Base-by-base conservation (phyloP, 2,113 vertebrate species). In the Vulpes vulpes region DNA sequence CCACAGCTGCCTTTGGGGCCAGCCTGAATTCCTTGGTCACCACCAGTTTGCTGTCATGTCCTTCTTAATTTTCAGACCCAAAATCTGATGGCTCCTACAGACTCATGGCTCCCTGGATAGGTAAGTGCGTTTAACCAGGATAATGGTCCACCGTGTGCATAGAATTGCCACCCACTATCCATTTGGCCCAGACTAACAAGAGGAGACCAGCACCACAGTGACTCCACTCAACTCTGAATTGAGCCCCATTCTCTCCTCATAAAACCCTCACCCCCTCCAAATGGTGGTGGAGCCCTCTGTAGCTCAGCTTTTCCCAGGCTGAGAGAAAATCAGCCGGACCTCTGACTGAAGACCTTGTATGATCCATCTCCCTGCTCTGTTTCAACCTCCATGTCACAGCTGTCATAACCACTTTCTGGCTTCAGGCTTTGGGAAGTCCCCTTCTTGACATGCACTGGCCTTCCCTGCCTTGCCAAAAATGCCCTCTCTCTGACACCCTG, bases 51-150 rank as follows among this genome's bases (percentile, higher is more conserved):
- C 35, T 92, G 3, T 69, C 38, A 43, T 59, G 11, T 43, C 57
- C 8, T 87, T 62, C 10, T 38, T 38, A 38, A 38, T 38, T 19
- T 95, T 98, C 98, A 99, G 99, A 99, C 55, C 99, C 99, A 73
- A 99, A 99, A 96, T 90, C 96, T 55, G 1, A 96, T 2, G 35
- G 0, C 35, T 0, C 0, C 23, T 99, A 99, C 79, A 91, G 15
- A 0, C 98, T 99, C 62, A 0, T 99, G 22, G 57, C 93, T 59
- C 94, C 98, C 16, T 99, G 99, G 99, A 99, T 99, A 89, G 99
- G 99, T 99, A 98, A 97, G 98, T 95, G 86, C 6, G 7, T 84
- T 62, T 49, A 71, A 69, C n/a, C 20, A 60, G 19, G 23, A 94
- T 2, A 32, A 9, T 0, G 0, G 14, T 64, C 51, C 30, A 51